Base-by-base conservation (phyloP, 2,888 invertebrate genomes). In the Laothoe populi region DNA sequence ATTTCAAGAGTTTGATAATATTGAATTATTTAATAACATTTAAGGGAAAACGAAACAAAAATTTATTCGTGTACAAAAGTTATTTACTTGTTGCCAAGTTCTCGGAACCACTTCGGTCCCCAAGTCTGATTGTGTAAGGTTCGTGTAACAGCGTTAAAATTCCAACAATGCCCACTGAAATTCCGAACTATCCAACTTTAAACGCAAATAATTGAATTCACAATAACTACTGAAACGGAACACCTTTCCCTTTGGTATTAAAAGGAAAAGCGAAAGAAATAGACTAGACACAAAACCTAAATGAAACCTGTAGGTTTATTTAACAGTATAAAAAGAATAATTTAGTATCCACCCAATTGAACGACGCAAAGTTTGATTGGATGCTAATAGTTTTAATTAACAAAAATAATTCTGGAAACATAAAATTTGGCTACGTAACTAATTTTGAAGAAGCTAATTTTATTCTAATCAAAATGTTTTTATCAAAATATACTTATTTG, bases 71-170 rank as follows among this genome's bases (percentile, higher is more conserved):
- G 31, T 53, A 11, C 53, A 8, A 35, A 53, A 53, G 19, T 53
- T 53, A 31, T 19, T 11, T 19, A 11, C 11, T 35, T n/a, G n/a
- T n/a, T n/a, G n/a, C 19, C 53, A 53, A 53, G 53, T 35, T 35
- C n/a, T 35, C 49, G 2, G 16, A 31, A n/a, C 48, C 48, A n/a
- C 2, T 19, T 19, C 31, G 31, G 31, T 31, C 53, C 19, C 49
- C 8, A 53, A 53, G 31, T 53, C 35, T 31, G 53, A 19, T 19
- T 53, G n/a, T n/a, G n/a, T n/a, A n/a, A n/a, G n/a, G n/a, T n/a
- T n/a, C n/a, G 49, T 49, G 49, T 49, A 49, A 49, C 31, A 16
- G 16, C 31, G 35, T 53, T 53, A 53, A 19, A 53, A 53, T 53
- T 53, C 53, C 31, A 53, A 53, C 53, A 53, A 53, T 35, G 53